A percentile compares a stretch with the other conserved stretches of the same genome.
Conservation (phyloP, 2,888 invertebrate genomes). For the Oscheius sp. region DNA sequence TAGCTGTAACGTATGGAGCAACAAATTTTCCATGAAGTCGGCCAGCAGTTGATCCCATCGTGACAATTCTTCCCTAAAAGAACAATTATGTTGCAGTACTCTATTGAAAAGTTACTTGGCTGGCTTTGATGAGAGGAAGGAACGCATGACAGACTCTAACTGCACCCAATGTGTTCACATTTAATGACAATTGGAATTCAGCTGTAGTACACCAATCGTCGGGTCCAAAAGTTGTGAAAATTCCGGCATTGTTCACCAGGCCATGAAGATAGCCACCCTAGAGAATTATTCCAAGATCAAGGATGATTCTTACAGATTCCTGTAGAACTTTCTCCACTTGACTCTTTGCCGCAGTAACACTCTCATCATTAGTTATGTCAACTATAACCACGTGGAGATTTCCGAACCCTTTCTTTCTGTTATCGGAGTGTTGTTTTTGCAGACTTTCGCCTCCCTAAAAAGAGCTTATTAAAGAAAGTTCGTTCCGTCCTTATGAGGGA, state of each 20-base stretch:
- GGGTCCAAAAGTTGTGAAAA: constrained; percentile 85
- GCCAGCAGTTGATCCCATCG: constrained; percentile 72
- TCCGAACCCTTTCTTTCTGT: constrained; percentile 17
- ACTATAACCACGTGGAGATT: constrained; percentile 76
- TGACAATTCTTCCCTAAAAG: constrained; percentile 71
- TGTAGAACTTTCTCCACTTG: constrained; percentile 71
- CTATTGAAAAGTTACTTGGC: constrained; percentile 36
- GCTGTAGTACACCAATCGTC: constrained; percentile 88
- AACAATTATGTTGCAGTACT: background rate
- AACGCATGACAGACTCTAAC: constrained; percentile 64
- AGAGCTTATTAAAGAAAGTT: too few relatives aligned
- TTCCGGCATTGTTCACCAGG: constrained; percentile 88
- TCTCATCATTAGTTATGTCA: constrained; percentile 74
- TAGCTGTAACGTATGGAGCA: constrained; percentile 62
- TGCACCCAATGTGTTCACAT: constrained; percentile 82
- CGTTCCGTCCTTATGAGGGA: background rate
- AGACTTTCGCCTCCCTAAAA: constrained; percentile 39
- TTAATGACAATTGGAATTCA: constrained; percentile 78
- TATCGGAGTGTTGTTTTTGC: constrained; percentile 28
- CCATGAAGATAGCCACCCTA: constrained; percentile 90
- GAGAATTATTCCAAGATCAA: constrained; percentile 72
- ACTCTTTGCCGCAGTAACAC: constrained; percentile 81
- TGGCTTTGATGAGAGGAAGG: constrained; percentile 59
- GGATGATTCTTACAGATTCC: constrained; percentile 71
- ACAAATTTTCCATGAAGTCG: constrained; percentile 68